A percentile compares a stretch with the other conserved stretches of the same genome.
Evolutionary conservation across 2,113 vertebrate species (phyloP).

Genomic region (Cairina moschata): DNA sequence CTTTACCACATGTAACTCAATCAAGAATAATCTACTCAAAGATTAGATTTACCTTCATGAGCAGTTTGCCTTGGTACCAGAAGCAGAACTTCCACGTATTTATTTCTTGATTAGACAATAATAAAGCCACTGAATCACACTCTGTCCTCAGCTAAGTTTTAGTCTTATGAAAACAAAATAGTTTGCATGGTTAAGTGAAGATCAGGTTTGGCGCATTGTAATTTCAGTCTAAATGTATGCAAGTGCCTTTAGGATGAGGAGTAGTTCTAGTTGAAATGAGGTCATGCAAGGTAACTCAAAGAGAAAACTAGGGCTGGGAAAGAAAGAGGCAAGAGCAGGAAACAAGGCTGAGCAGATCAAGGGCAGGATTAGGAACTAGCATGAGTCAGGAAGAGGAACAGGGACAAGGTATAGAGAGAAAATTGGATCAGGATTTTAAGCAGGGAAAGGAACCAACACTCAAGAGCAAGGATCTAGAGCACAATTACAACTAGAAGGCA

Average conservation of each 20-base stretch:
- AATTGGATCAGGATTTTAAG: not conserved
- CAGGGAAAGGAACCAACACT: not conserved
- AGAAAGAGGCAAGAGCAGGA: not conserved
- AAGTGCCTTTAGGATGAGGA: not conserved
- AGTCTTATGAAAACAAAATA: not conserved
- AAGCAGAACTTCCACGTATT: not conserved
- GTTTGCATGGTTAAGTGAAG: not conserved
- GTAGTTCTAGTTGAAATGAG: not conserved
- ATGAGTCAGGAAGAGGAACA: not conserved
- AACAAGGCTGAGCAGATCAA: not conserved
- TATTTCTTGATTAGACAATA: not conserved
- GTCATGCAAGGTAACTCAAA: not conserved
- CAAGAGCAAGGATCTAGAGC: not conserved
- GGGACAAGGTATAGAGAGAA: not conserved
- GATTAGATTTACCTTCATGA: not conserved
- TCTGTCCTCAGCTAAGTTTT: not conserved
- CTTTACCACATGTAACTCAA: not conserved
- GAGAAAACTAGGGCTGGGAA: not conserved
- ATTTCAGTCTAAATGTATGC: not conserved
- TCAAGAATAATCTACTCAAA: not conserved
- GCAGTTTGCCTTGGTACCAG: not conserved
- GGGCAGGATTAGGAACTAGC: not conserved
- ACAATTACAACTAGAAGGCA: not conserved
- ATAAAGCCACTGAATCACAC: not conserved
- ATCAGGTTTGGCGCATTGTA: not conserved